phyloP scores from a whole-genome alignment of 1,140 invertebrate species.

The Saccostrea cuccullata region DNA sequence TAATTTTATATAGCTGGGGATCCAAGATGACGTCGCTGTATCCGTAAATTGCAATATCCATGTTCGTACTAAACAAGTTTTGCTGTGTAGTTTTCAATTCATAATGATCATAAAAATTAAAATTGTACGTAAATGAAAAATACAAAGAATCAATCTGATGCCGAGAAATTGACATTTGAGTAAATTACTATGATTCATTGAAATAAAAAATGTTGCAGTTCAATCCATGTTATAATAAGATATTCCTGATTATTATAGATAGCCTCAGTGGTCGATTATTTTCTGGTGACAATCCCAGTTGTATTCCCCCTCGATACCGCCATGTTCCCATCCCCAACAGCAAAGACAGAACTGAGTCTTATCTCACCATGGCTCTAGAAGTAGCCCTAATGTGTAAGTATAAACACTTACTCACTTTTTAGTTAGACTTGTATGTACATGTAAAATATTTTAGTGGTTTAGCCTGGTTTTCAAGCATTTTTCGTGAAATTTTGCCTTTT shows the following conservation, averaged over 20 bases:
- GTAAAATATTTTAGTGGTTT: no score
- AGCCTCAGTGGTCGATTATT: slow-evolving; percentile 66
- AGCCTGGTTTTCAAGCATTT: no score
- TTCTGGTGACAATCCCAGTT: slow-evolving; percentile 64
- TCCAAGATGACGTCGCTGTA: no score
- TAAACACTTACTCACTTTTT: neutral
- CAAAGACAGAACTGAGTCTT: slow-evolving; percentile 84
- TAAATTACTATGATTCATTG: no score
- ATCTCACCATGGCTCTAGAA: slow-evolving; percentile 87
- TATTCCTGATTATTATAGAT: slow-evolving; percentile 54
- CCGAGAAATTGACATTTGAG: neutral
- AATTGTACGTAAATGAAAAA: neutral
- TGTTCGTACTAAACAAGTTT: no score
- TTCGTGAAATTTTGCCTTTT: no score
- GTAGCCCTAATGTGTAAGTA: slow-evolving; percentile 80
- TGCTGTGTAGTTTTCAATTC: neutral
- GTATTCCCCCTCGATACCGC: slow-evolving; percentile 83
- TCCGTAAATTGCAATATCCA: no score
- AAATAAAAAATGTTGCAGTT: neutral
- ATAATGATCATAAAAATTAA: neutral
- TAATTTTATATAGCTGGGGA: no score
- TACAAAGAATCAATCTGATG: neutral
- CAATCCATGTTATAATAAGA: neutral
- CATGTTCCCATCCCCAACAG: slow-evolving; percentile 86
- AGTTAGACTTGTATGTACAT: no score